Evolutionary conservation across 2,113 vertebrate species (phyloP).

Genomic region (Hiodon alosoides): DNA sequence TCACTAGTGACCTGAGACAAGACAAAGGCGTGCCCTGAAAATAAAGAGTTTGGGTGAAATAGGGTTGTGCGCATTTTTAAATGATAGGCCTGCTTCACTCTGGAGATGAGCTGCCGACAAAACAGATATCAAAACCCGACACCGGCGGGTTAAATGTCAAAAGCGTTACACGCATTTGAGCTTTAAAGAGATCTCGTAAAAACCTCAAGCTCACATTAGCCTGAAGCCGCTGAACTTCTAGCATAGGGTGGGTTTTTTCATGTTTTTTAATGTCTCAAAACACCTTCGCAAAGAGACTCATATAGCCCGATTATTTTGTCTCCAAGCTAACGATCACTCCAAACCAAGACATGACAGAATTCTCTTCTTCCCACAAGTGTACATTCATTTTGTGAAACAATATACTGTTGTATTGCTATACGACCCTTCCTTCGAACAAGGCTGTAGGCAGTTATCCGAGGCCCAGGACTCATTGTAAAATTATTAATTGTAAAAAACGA

Average conservation of each 20-base stretch:
- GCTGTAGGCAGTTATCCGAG: too few relatives aligned
- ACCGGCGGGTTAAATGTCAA: slow-evolving; percentile 13
- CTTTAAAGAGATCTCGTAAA: neutral
- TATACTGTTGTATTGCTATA: too few relatives aligned
- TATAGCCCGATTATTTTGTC: too few relatives aligned
- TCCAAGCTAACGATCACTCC: too few relatives aligned
- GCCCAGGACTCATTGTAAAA: too few relatives aligned
- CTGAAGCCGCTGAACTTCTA: slow-evolving; percentile 1
- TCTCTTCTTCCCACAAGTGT: too few relatives aligned
- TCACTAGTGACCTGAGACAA: neutral
- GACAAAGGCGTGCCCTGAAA: neutral
- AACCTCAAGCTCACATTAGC: neutral
- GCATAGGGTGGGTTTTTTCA: neutral
- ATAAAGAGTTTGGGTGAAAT: neutral
- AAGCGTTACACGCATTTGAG: slow-evolving; percentile 18
- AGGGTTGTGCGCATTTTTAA: neutral
- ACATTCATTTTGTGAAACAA: too few relatives aligned
- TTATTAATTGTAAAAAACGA: too few relatives aligned
- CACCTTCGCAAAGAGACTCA: too few relatives aligned
- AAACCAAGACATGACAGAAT: too few relatives aligned
- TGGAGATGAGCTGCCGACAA: slow-evolving; percentile 6
- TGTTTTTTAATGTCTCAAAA: slow-evolving; percentile 1
- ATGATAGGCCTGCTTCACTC: neutral
- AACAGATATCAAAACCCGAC: neutral
- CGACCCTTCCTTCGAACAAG: too few relatives aligned